Evolutionary conservation across 2,113 vertebrate genomes (phyloP), one percentile per base, ranked within the genome.

Genomic region (Nothoprocta perdicaria): DNA sequence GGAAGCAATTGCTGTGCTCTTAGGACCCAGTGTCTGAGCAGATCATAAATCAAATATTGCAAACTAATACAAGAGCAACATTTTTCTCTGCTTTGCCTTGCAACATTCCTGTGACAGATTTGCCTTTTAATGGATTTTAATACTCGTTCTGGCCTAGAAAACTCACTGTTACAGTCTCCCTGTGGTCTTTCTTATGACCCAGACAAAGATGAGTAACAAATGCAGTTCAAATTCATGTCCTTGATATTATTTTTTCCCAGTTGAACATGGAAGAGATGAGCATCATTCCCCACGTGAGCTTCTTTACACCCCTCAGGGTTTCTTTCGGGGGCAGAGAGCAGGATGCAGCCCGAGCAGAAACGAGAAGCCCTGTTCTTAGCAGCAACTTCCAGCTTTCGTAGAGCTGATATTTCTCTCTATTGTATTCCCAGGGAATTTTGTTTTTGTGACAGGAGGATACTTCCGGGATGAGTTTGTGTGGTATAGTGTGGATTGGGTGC

Each of bases 401-500:
- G 62, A 50, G 55, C 38, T 14, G 46, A 40, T 68, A 0, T 14
- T 53, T 79, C 72, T 74, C 84, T 69, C 63, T 88, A 29, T 80
- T 94, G 9, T 95, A 53, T 88, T 88, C 79, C 46, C 89, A 98
- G 98, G 97, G 50, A 97, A 96, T 72, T 95, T 96, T 71, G 73
- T 98, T 68, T 97, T 97, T 75, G 98, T 99, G 84, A 98, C 98
- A 8, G 98, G 98, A 3, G 98, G 98, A 8, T 97, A 98, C 95
- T 98, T 98, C 93, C 97, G 98, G 22, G 98, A 98, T 14, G 96
- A 97, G 84, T 97, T 98, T 71, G 95, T 98, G 74, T 99, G 98
- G 98, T 98, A 98, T 86, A 98, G 97, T 2, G 98, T 98, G 96
- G 98, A 98, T 80, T 98, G 98, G 98, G 98, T 99, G 76, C 95